Conservation (phyloP, 2,888 invertebrate genomes). For the Nycteola revayana region DNA sequence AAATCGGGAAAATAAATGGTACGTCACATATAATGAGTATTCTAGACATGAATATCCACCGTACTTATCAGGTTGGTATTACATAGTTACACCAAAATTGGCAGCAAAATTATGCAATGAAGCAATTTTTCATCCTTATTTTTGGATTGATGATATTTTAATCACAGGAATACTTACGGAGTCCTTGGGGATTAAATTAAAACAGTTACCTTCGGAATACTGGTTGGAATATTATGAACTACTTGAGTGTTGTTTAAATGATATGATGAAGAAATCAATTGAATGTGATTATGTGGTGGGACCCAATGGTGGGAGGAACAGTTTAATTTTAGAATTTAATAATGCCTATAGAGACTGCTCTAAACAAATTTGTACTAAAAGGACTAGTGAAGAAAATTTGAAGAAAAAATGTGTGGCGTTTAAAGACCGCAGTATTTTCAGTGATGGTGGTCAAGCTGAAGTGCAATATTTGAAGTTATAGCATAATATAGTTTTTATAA, state of each 20-base stretch:
- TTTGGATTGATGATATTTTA: constrained; percentile 96
- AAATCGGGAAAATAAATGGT: constrained; percentile 89
- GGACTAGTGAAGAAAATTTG: constrained; percentile 70
- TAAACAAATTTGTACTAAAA: constrained; percentile 72
- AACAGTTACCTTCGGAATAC: constrained; percentile 79
- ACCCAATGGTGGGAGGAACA: constrained; percentile 89
- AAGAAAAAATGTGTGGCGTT: constrained; percentile 82
- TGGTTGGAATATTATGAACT: constrained; percentile 88
- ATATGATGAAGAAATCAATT: constrained; percentile 78
- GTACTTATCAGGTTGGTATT: constrained; percentile 93
- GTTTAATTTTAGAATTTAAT: constrained; percentile 85
- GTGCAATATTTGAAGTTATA: constrained; percentile 34
- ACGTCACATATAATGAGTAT: constrained; percentile 86
- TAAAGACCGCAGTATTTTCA: constrained; percentile 52
- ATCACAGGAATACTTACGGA: constrained; percentile 90
- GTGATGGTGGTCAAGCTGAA: constrained; percentile 45
- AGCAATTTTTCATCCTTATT: constrained; percentile 83
- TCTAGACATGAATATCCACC: constrained; percentile 83
- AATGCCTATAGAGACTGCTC: constrained; percentile 83
- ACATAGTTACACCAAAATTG: constrained; percentile 86
- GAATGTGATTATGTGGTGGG: constrained; percentile 87
- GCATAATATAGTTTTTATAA: too few relatives aligned
- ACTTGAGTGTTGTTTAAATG: constrained; percentile 87
- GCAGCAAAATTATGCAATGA: constrained; percentile 81
- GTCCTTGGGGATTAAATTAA: constrained; percentile 78